Base-by-base conservation (phyloP, 2,888 invertebrate species). In the Andrena praecox region DNA sequence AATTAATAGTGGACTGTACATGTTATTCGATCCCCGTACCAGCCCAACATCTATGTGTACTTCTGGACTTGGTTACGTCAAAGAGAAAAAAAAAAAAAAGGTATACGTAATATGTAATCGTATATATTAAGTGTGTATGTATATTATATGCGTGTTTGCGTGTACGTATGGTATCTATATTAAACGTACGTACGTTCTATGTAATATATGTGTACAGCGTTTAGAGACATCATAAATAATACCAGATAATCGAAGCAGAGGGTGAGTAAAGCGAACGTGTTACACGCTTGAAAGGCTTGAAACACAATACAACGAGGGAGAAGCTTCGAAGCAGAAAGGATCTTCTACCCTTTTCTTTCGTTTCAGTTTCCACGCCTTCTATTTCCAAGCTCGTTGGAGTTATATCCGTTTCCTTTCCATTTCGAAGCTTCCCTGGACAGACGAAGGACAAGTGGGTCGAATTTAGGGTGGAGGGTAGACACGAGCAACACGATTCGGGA, bases 181-280 rank as follows among this genome's bases (percentile, higher is more conserved):
- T 42, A 68, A 24, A 20, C 24, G 31, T 68, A 54, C 54, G 54
- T 12, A 24, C 54, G 16, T 69, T 24, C 10, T 27, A 12, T 24
- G 20, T 54, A 59, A 68, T 10, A 29, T 42, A 16, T 24, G 62
- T 59, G 33, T 62, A 48, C 50, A 60, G 56, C 52, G 64, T 63
- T 79, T 68, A 52, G 60, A 50, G 33, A 63, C 24, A 69, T 48
- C 42, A 71, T 68, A 76, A 85, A 73, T 67, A 73, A 72, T 73
- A 54, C 56, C 59, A 73, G 56, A 74, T 66, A 64, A 68, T 29
- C 63, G 33, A 87, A 88, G 87, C 87, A 71, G 4, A 70, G 77
- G 35, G 68, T 87, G 56, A 86, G 67, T 86, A 79, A 85, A 87
- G 88, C 86, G 71, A 59, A 79, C 59, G 52, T 78, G 85, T 84